Conservation (phyloP, 2,888 invertebrate genomes). For the Drosophila melanosoma region DNA sequence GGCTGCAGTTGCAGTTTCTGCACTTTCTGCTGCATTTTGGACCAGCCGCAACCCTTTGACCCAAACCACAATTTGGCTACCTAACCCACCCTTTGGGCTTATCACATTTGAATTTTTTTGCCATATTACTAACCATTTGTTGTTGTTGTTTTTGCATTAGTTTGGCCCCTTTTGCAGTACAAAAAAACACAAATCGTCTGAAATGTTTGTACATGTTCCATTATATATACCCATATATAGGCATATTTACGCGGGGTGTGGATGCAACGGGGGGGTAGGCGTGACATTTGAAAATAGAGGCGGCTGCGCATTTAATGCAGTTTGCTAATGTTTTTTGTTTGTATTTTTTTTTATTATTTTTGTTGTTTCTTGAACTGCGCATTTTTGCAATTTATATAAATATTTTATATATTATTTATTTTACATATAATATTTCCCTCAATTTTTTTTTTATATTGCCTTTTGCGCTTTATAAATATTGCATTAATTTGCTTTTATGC, state of each 20-base stretch:
- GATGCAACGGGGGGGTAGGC: neutral
- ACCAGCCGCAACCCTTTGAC: conserved; percentile 37
- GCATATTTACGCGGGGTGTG: conserved; percentile 10
- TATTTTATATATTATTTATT: conserved; percentile 80
- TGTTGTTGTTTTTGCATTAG: conserved; percentile 76
- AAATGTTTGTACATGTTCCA: conserved; percentile 64
- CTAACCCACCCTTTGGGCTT: conserved; percentile 11
- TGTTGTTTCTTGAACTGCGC: conserved; percentile 54
- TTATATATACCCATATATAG: conserved; percentile 43
- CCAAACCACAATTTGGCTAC: conserved; percentile 7
- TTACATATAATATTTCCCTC: conserved; percentile 58
- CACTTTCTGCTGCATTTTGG: conserved; percentile 46
- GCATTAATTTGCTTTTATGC: conserved; percentile 67
- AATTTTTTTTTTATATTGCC: conserved; percentile 26
- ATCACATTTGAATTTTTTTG: conserved; percentile 51
- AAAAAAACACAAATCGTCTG: conserved; percentile 55
- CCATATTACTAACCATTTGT: conserved; percentile 70
- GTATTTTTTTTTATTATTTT: too few relatives aligned
- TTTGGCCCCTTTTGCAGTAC: conserved; percentile 53
- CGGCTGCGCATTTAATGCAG: conserved; percentile 74
- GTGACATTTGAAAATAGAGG: conserved; percentile 73
- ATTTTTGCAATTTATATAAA: conserved; percentile 80
- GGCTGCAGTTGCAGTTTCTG: conserved; percentile 72
- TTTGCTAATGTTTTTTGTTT: conserved; percentile 39
- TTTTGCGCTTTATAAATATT: conserved; percentile 70